Conservation (phyloP, 2,888 invertebrate genomes). For the Tetrapedia diversipes region DNA sequence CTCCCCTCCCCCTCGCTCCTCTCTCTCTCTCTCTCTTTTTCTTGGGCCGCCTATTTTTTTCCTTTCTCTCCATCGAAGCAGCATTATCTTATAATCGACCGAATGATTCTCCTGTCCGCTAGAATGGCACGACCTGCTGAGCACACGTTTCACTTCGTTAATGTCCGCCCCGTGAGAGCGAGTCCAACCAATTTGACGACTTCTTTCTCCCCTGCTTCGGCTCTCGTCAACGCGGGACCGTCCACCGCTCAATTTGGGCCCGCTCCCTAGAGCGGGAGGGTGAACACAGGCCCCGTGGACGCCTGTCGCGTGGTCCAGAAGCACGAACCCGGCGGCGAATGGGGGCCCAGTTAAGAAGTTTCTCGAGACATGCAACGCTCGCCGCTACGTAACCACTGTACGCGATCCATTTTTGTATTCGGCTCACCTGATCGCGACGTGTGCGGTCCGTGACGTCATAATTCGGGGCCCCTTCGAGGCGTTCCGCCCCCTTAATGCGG, state of each 20-base stretch:
- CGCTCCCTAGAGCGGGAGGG: too few relatives aligned
- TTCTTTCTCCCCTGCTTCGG: constrained; percentile 49
- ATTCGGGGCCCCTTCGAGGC: constrained; percentile 81
- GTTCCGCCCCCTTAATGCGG: constrained; percentile 83
- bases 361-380: too few relatives aligned
- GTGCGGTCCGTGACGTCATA: constrained; percentile 83
- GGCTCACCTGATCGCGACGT: constrained; percentile 81
- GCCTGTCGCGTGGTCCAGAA: background rate
- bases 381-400: too few relatives aligned
- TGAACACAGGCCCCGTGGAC: too few relatives aligned
- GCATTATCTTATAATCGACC: constrained; percentile 73
- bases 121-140: constrained; percentile 67
- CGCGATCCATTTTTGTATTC: constrained; percentile 82
- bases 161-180: constrained; percentile 60
- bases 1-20: too few relatives aligned
- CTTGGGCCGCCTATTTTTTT: constrained; percentile 13
- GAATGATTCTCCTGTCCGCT: constrained; percentile 66
- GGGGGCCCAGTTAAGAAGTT: background rate
- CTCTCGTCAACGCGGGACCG: constrained; percentile 13
- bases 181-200: constrained; percentile 60
- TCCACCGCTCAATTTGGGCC: too few relatives aligned
- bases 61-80: constrained; percentile 39
- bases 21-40: background rate
- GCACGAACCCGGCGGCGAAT: background rate
- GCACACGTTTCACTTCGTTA: constrained; percentile 68